phyloP scores from a whole-genome alignment of 2,888 invertebrate species.

The Subacronicta megacephala region DNA sequence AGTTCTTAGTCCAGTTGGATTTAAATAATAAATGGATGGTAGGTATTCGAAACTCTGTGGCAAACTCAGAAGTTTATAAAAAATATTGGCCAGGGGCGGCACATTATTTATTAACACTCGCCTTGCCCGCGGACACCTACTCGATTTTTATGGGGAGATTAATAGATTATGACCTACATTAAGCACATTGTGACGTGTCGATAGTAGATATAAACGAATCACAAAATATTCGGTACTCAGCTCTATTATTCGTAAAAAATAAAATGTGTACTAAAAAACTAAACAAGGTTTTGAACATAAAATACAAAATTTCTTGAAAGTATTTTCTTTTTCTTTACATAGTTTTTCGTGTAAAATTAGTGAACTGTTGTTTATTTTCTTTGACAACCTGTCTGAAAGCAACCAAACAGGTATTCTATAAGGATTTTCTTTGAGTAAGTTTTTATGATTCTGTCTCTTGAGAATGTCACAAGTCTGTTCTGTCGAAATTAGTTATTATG shows the following conservation, averaged over 20 bases:
- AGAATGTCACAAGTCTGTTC: background rate
- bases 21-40: slow-evolving; percentile 78
- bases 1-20: slow-evolving; percentile 75
- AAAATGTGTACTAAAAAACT: background rate
- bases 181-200: slow-evolving; percentile 51
- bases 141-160: slow-evolving; percentile 69
- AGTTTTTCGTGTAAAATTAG: background rate
- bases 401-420: background rate
- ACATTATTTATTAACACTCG: slow-evolving; percentile 71
- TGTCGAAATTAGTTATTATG: background rate
- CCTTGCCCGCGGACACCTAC: slow-evolving; percentile 58
- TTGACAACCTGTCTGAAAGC: background rate
- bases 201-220: slow-evolving; percentile 57
- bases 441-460: background rate
- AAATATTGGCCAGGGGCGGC: slow-evolving; percentile 57
- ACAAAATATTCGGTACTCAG: slow-evolving; percentile 16
- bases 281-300: background rate
- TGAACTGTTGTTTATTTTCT: background rate
- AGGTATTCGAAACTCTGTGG: slow-evolving; percentile 60
- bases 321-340: background rate
- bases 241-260: background rate
- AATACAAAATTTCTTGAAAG: background rate
- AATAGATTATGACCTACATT: slow-evolving; percentile 71
- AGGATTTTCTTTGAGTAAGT: background rate
- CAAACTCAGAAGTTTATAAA: slow-evolving; percentile 47